phyloP scores from a whole-genome alignment of 1,140 invertebrate genomes.

The Conopomorpha cramerella region DNA sequence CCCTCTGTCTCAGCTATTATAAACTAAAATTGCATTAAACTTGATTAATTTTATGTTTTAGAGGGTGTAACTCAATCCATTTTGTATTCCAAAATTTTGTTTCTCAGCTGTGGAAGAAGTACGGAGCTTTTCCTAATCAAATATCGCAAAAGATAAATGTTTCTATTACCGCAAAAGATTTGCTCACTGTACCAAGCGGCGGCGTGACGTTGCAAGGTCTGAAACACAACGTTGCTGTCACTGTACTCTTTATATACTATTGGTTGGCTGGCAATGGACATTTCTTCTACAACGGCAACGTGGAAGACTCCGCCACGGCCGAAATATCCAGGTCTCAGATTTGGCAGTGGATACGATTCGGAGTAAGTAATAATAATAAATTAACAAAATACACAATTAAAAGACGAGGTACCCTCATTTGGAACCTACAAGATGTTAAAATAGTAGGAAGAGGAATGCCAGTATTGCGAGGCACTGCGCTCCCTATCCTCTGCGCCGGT shows the following conservation, averaged over 20 bases:
- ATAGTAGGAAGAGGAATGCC: too few species aligned
- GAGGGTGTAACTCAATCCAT: too few species aligned
- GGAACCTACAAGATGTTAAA: too few species aligned
- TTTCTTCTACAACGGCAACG: constrained; percentile 66
- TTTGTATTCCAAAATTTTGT: constrained; percentile 3
- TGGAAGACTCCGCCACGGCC: constrained; percentile 77
- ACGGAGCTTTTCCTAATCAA: constrained; percentile 45
- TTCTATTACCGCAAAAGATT: constrained; percentile 33
- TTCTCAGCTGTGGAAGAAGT: constrained; percentile 58
- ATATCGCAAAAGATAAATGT: constrained; percentile 29
- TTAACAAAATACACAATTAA: too few species aligned
- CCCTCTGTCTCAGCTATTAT: too few species aligned
- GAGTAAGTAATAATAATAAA: constrained; percentile 55
- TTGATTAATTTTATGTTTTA: too few species aligned
- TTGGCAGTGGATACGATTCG: constrained; percentile 75
- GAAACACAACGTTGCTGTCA: constrained; percentile 68
- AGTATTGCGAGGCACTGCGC: too few species aligned
- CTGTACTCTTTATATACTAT: constrained; percentile 68
- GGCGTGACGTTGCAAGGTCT: constrained; percentile 66
- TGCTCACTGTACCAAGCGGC: constrained; percentile 64
- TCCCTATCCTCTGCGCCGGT: too few species aligned
- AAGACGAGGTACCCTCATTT: too few species aligned
- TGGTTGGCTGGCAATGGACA: constrained; percentile 72
- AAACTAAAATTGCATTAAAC: too few species aligned
- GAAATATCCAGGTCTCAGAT: constrained; percentile 75